These are phyloP conservation scores for Philantomba maxwellii DNA, from an alignment of 2,113 vertebrate genomes.

Conservation along the genomic window DNA sequence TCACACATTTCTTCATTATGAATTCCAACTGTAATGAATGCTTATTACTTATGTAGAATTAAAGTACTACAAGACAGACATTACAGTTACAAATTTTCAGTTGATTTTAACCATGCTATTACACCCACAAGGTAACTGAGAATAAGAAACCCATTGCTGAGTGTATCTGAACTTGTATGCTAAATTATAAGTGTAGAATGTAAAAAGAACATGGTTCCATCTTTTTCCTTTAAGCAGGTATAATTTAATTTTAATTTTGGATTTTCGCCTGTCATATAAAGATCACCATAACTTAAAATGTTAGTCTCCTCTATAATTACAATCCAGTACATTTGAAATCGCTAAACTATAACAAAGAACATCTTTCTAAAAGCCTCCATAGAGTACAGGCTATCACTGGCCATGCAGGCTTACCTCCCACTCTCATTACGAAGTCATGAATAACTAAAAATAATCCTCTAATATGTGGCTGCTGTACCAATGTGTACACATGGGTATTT, in stretches of 20 bases:
- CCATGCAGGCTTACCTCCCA: background rate
- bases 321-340: conserved; percentile 31
- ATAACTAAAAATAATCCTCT: conserved; percentile 35
- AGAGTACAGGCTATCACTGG: conserved; percentile 18
- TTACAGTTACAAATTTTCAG: conserved; percentile 33
- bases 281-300: conserved; percentile 5
- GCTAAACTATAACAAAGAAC: conserved; percentile 38
- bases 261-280: conserved; percentile 37
- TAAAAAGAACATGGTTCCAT: conserved; percentile 37
- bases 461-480: conserved; percentile 1
- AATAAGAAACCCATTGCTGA: conserved; percentile 16
- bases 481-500: background rate
- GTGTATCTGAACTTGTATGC: background rate
- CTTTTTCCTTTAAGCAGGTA: conserved; percentile 46
- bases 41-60: conserved; percentile 6
- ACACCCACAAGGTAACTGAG: conserved; percentile 56
- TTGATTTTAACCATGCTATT: conserved; percentile 39
- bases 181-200: conserved; percentile 59
- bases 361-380: conserved; percentile 28
- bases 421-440: background rate
- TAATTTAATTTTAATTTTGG: conserved; percentile 67
- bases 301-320: conserved; percentile 42
- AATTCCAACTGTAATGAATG: background rate
- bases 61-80: conserved; percentile 24
- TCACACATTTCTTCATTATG: background rate